phyloP scores from a whole-genome alignment of 64 coral and sea anemone species.

The Dendronephthya gigantea region DNA sequence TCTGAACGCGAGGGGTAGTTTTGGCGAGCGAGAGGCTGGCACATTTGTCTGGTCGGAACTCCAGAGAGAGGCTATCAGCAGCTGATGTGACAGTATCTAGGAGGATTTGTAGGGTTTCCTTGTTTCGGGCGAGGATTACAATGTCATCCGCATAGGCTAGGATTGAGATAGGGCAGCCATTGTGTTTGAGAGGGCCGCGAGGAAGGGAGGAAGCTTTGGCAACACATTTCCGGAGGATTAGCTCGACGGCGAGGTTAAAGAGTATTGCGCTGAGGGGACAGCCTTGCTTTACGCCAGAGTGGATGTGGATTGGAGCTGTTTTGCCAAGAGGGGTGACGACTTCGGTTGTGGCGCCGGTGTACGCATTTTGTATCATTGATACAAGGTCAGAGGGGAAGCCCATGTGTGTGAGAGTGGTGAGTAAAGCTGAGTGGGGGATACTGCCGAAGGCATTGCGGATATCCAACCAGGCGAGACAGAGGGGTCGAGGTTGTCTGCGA shows the following conservation, averaged over 20 bases:
- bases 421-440: no score
- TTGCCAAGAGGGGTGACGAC: no score
- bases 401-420: no score
- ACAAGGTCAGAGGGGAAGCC: no score
- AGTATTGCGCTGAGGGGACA: neutral
- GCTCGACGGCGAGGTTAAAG: neutral
- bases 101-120: neutral
- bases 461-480: no score
- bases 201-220: neutral
- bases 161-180: neutral
- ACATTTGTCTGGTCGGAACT: neutral
- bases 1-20: neutral
- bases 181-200: neutral
- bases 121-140: neutral
- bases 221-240: no score
- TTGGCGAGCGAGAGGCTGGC: neutral
- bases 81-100: neutral
- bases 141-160: neutral
- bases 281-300: no score
- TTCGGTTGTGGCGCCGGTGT: no score
- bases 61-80: neutral
- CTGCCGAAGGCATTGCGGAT: no score
- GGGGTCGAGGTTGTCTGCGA: no score
- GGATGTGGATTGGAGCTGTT: no score
- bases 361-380: no score